Base-by-base conservation (phyloP, 64 coral and sea anemone genomes). In the Actinia tenebrosa region DNA sequence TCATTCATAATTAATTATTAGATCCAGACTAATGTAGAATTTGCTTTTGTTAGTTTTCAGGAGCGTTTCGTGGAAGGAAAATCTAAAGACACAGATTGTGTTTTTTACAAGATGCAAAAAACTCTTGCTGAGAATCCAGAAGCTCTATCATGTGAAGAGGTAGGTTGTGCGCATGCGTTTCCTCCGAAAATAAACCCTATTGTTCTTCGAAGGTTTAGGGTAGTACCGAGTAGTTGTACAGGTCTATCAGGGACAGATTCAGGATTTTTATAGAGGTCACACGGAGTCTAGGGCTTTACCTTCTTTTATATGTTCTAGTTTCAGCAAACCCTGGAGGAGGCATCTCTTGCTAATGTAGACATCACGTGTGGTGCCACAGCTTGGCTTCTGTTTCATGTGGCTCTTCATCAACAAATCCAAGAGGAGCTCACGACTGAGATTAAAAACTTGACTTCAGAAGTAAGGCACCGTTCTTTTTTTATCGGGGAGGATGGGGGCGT, bases 41-140 rank as follows among this genome's bases (percentile, higher is more conserved):
- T 37, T 37, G 30, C 30, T 89, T 11, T n/a, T 62, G 45, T 54
- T 56, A 89, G 88, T 56, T 89, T 89, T 37, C 16, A 83, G 64
- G 20, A 84, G 62, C 88, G 88, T 53, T 89, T 89, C 46, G 26
- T 19, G 19, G 88, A 83, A 52, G 88, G 80, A 5, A 89, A 89
- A 17, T 15, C 71, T 45, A 78, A 56, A 79, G 91, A 92, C 43
- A 79, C 52, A 3, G 84, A 9, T 16, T 88, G 86, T 20, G 86
- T 83, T 54, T 92, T 92, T 60, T 92, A 84, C 86, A 92, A 92
- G 50, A 17, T 92, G n/a, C 86, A 92, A 63, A 50, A 92, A 86
- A 88, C 16, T 56, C 87, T 87, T 58, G 86, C 20, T 1, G 56
- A 84, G 46, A 78, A 88, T 78, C 86, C 86, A 17, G 86, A 64